These are phyloP conservation scores for Nesogale talazaci DNA, from an alignment of 2,113 vertebrate genomes.

Conservation along the genomic window DNA sequence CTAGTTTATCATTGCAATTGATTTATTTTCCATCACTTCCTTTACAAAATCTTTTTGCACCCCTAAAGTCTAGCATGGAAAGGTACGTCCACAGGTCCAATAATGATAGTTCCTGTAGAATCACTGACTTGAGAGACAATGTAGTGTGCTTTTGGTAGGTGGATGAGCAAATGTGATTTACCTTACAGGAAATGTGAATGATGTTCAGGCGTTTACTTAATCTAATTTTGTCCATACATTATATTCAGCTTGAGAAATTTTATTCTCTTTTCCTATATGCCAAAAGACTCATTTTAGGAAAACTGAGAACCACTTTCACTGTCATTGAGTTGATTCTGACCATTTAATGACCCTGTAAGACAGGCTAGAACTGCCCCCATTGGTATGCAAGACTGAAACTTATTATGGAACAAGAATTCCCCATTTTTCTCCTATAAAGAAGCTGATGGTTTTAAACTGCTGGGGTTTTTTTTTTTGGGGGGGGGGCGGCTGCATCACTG, in stretches of 20 bases:
- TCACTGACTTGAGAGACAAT: background rate
- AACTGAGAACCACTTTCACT: no score
- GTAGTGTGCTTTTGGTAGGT: background rate
- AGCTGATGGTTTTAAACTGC: no score
- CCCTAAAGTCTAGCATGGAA: background rate
- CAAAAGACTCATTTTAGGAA: background rate
- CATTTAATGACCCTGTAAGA: no score
- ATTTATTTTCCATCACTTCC: background rate
- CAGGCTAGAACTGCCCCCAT: no score
- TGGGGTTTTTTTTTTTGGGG: no score
- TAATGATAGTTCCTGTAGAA: background rate
- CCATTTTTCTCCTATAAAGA: no score
- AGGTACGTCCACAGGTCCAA: background rate
- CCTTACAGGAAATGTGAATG: background rate
- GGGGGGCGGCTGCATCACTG: no score
- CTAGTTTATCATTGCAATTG: background rate
- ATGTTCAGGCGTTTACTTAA: background rate
- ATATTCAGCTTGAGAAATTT: background rate
- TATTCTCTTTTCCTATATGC: background rate
- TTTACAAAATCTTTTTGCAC: slow-evolving; percentile 3
- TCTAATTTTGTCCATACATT: background rate
- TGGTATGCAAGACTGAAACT: no score
- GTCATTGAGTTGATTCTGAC: no score
- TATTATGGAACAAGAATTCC: no score
- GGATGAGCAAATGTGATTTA: slow-evolving; percentile 54